Conservation (phyloP, 2,113 vertebrate genomes). For the Tapirus terrestris region DNA sequence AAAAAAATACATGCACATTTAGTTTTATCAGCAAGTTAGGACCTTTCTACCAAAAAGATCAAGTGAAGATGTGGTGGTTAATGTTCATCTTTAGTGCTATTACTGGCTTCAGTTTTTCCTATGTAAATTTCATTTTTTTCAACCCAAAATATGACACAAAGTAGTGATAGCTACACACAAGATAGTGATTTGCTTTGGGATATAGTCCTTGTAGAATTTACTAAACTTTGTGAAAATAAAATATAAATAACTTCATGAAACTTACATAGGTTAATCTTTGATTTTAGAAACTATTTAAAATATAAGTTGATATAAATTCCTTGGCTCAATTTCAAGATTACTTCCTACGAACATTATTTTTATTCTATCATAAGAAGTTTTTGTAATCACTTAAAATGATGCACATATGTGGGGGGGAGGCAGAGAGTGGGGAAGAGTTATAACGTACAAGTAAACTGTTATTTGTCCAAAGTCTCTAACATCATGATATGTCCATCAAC, state of each 20-base stretch:
- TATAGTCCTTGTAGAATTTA: not conserved
- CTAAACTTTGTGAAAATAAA: slow-evolving; percentile 4
- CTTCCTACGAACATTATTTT: not conserved
- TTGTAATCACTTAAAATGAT: not conserved
- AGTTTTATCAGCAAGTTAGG: not conserved
- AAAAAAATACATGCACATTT: not conserved
- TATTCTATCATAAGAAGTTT: not conserved
- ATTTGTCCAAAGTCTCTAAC: not conserved
- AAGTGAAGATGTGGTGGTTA: not conserved
- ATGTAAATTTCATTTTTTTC: not conserved
- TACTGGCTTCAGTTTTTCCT: not conserved
- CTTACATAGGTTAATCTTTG: not conserved
- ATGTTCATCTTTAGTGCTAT: not conserved
- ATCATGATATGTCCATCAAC: not conserved
- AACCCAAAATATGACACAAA: not conserved
- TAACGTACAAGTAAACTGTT: not conserved
- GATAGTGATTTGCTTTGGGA: not conserved
- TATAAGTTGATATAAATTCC: not conserved
- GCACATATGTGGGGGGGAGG: not conserved
- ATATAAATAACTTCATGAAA: not conserved
- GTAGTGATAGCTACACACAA: not conserved
- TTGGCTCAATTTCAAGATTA: not conserved
- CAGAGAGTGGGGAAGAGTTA: not conserved
- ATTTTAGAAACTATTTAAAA: slow-evolving; percentile 41
- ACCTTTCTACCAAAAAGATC: not conserved